These are phyloP conservation scores for Arnoldichthys spilopterus DNA, from an alignment of 2,797 vertebrate genomes.

Conservation along the genomic window DNA sequence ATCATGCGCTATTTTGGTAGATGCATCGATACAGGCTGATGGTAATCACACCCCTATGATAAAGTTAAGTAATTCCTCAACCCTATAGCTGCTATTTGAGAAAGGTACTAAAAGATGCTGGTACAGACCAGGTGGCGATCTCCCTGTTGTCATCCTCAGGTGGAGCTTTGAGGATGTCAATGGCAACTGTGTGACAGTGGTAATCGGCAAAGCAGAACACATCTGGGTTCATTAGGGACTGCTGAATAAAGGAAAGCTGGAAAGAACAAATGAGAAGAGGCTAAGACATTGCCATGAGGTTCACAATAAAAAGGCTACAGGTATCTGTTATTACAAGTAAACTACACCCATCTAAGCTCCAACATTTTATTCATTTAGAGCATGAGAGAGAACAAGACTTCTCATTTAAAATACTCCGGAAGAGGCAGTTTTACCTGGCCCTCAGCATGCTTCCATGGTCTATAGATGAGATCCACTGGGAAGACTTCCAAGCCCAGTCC, in stretches of 20 bases:
- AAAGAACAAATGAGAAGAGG: background rate
- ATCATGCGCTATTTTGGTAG: too few relatives aligned
- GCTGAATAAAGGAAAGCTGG: conserved; percentile 97
- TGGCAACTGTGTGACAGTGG: conserved; percentile 94
- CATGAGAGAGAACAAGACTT: too few relatives aligned
- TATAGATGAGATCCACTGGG: conserved; percentile 96
- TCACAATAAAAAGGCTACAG: too few relatives aligned
- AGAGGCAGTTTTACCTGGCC: conserved; percentile 97
- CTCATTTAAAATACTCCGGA: too few relatives aligned
- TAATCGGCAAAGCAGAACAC: conserved; percentile 99
- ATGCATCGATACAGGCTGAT: too few relatives aligned
- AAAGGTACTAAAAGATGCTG: background rate
- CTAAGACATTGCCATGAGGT: background rate
- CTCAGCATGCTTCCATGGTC: conserved; percentile 98
- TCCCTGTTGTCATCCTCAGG: conserved; percentile 99
- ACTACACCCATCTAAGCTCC: too few relatives aligned
- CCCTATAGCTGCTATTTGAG: background rate
- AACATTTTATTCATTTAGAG: too few relatives aligned
- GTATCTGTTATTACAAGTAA: background rate
- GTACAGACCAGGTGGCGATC: conserved; percentile 93
- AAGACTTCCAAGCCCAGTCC: conserved; percentile 96
- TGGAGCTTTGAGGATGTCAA: conserved; percentile 98
- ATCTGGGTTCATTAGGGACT: conserved; percentile 96
- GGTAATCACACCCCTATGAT: too few relatives aligned
- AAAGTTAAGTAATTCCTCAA: background rate